phyloP scores from a whole-genome alignment of 2,113 vertebrate genomes.

The Hippocampus mohnikei region DNA sequence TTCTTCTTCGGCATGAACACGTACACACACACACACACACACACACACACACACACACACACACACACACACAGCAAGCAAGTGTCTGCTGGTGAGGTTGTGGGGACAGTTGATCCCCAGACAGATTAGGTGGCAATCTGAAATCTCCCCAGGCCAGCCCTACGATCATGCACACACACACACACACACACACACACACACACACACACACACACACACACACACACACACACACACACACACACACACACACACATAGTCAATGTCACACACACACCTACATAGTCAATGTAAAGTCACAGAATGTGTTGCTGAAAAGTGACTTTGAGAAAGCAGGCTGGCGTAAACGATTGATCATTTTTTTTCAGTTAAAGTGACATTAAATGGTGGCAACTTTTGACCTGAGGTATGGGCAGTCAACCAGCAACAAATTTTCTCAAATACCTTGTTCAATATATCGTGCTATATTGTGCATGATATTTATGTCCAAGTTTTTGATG shows the following conservation, averaged over 20 bases:
- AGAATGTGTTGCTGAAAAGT: constrained; percentile 12
- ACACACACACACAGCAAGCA: constrained; percentile 24
- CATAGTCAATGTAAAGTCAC: constrained; percentile 23
- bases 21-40: constrained; percentile 29
- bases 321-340: constrained; percentile 4
- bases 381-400: too few species aligned
- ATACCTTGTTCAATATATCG: too few species aligned
- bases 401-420: too few species aligned
- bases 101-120: constrained; percentile 65
- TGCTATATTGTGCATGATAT: too few species aligned
- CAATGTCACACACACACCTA: constrained; percentile 7
- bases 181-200: constrained; percentile 4
- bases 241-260: constrained; percentile 5
- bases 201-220: background rate
- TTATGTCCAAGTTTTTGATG: too few species aligned
- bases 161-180: constrained; percentile 31
- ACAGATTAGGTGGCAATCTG: constrained; percentile 67
- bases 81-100: constrained; percentile 45
- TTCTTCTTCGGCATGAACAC: constrained; percentile 5
- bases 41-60: constrained; percentile 24
- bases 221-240: constrained; percentile 1
- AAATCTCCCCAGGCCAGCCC: constrained; percentile 61
- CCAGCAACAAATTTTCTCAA: too few species aligned
- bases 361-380: background rate
- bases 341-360: background rate